Evolutionary conservation across 1,140 invertebrate genomes (phyloP), one percentile per base, ranked within the genome.

Genomic region (Plectrocnemia conspersa): DNA sequence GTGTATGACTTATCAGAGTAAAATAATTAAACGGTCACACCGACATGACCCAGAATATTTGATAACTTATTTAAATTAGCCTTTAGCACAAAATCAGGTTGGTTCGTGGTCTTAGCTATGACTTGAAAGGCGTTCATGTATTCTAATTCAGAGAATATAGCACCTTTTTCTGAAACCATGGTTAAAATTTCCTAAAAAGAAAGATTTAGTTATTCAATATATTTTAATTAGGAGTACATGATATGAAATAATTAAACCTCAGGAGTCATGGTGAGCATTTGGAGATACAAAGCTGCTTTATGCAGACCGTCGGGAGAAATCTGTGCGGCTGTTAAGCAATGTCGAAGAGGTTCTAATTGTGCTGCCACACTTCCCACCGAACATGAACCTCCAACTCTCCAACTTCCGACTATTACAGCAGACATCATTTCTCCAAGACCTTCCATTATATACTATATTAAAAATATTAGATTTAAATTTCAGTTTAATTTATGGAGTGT

Each of bases 371-470:
- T 84, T 27, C 84, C 86, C 64, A 80, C 82, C 68, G 89, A 84
- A 74, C 90, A 87, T 59, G 91, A 86, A 55, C 83, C 80, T 56
- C 83, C 84, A 64, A 91, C 82, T 65, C 85, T 85, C 71, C 71
- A 73, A 22, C 46, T 46, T 2, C 41, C 55, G 53, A 74, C 68
- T 56, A 72, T 66, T 49, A 65, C 72, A 36, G 70, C 67, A 0
- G 72, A 75, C 72, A 75, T 75, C 72, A 75, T 73, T 64, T 73
- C 72, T 22, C 71, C 93, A 7, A 98, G 73, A 7, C 93, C 93
- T 75, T 95, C 91, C 75, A 98, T 93, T 52, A 98, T 85, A 68
- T 97, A 98, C 84, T 93, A 79, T 46, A n/a, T n/a, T n/a, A n/a
- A 75, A 77, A 61, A 55, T 53, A 25, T 38, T 10, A 27, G 40